These are phyloP conservation scores for Lutjanus erythropterus DNA, from an alignment of 2,113 vertebrate species.

Conservation along the genomic window DNA sequence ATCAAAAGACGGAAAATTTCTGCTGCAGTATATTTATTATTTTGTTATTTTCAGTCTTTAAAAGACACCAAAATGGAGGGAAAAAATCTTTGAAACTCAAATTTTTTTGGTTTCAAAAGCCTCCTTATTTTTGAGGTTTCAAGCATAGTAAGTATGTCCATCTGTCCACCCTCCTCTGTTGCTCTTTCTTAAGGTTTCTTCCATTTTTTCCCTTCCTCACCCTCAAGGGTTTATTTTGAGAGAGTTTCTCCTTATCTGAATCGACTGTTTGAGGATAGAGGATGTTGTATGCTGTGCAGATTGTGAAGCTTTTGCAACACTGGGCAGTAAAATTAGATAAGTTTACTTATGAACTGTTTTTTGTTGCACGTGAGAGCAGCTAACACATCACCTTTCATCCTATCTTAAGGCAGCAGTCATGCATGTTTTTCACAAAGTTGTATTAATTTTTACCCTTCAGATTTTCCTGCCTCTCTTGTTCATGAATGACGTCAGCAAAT, in stretches of 20 bases:
- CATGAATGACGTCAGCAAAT: too few relatives aligned
- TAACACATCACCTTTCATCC: neutral
- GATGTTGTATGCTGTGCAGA: neutral
- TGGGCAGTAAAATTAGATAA: too few relatives aligned
- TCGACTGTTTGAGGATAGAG: neutral
- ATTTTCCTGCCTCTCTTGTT: neutral
- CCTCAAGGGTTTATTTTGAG: too few relatives aligned
- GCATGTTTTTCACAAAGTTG: neutral
- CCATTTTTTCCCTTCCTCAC: neutral
- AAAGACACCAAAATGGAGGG: too few relatives aligned
- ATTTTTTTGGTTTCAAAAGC: too few relatives aligned
- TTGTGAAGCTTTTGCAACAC: neutral
- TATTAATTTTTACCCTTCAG: neutral
- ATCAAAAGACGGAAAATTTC: too few relatives aligned
- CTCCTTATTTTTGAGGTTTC: too few relatives aligned
- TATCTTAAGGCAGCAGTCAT: neutral
- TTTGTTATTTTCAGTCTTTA: too few relatives aligned
- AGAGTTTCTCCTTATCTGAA: neutral
- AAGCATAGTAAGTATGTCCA: too few relatives aligned
- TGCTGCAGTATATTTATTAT: too few relatives aligned
- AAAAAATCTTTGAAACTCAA: too few relatives aligned
- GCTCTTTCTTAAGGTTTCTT: neutral
- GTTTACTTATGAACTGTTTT: neutral
- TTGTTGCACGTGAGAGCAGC: neutral
- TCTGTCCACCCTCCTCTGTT: too few relatives aligned